Base-by-base conservation (phyloP, 1,140 invertebrate genomes). In the Sminthurides bifidus region DNA sequence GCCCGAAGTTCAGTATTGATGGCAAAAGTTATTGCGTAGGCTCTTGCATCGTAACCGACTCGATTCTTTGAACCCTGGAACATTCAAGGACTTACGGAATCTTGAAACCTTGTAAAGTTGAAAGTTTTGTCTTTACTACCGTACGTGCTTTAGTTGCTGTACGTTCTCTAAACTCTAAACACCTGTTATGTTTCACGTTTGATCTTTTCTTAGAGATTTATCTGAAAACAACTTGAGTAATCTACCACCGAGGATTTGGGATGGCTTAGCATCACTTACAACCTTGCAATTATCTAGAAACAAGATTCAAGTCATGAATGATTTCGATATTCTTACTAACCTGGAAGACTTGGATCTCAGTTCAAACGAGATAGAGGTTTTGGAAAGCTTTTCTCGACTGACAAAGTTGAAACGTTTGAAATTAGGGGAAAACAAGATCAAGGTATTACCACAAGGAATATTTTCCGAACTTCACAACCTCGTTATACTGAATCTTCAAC, bases 221-320 rank as follows among this genome's bases (percentile, higher is more conserved):
- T 87, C 85, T 0, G 78, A 79, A 40, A 90, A 90, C 68, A 73
- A 73, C 50, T 65, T 90, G 1, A 74, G 73, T 14, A 70, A 72
- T 4, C 65, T 89, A 1, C 80, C 75, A 5, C 67, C 69, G 29
- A 66, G 55, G 10, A 56, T 75, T 2, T 76, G 77, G 52, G 24
- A 66, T n/a, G 67, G 66, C 14, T 72, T 71, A 1, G 67, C 55
- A 30, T 65, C 66, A 1, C 55, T 77, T 8, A 58, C 66, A n/a
- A 52, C 76, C 3, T 49, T 77, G 17, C 74, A 76, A 58, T 60
- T 78, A 0, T 73, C 75, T 0, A 64, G 62, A 10, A 79, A 79
- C 66, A 65, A 66, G 0, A 66, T 79, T 1, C 59, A 66, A 8
- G 54, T 41, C 5, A 62, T 78, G 27, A 66, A 70, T 0, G 54